Evolutionary conservation across 2,113 vertebrate genomes (phyloP).

Genomic region (Syrmaticus mikado): DNA sequence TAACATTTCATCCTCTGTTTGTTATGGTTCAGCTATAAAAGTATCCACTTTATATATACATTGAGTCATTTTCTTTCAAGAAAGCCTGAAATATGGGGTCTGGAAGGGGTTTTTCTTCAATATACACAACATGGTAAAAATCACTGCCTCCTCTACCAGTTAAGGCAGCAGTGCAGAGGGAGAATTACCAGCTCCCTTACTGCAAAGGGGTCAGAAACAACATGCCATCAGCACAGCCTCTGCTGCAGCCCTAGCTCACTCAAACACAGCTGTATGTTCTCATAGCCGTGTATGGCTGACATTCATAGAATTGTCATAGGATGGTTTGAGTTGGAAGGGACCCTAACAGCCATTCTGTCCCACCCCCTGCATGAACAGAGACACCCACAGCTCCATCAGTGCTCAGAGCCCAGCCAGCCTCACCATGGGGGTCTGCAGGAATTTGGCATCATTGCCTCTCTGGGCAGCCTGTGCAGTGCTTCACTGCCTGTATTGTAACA

Average conservation of each 20-base stretch:
- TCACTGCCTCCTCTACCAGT: no score
- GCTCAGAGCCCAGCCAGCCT: no score
- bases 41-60: not conserved
- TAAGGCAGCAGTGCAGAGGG: not conserved
- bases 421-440: no score
- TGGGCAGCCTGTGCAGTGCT: no score
- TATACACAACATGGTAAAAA: not conserved
- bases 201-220: not conserved
- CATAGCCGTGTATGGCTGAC: not conserved
- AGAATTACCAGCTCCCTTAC: conserved; percentile 45
- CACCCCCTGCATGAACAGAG: no score
- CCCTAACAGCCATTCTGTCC: no score
- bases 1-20: not conserved
- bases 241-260: not conserved
- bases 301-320: no score
- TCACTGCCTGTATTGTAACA: no score
- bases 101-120: not conserved
- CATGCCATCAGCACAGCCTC: not conserved
- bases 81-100: no score
- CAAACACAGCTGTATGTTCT: not conserved
- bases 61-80: not conserved
- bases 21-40: not conserved
- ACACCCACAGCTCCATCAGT: no score
- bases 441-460: no score
- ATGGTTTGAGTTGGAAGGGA: no score